A percentile compares a stretch with the other conserved stretches of the same genome.
These are phyloP conservation scores for Mystacornis crossleyi DNA, from an alignment of 2,113 vertebrate genomes.

Conservation along the genomic window DNA sequence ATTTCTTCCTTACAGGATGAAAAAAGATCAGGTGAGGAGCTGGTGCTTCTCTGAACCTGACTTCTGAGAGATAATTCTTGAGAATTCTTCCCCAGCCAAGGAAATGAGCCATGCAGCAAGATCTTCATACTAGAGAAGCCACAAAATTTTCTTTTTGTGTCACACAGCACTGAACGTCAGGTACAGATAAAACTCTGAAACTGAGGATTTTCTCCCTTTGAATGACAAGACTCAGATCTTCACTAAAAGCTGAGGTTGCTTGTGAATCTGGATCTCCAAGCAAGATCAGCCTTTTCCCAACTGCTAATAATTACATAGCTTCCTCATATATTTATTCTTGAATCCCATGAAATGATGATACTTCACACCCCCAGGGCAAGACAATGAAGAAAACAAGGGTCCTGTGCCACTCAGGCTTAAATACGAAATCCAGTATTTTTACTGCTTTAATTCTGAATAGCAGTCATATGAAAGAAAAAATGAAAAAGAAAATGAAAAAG, in stretches of 20 bases:
- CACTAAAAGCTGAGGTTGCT: not conserved
- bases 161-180: not conserved
- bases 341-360: not conserved
- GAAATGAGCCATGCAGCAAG: not conserved
- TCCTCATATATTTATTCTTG: not conserved
- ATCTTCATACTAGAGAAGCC: not conserved
- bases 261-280: not conserved
- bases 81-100: not conserved
- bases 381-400: not conserved
- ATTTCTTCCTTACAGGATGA: not conserved
- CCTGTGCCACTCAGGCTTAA: not conserved
- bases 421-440: not conserved
- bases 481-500: not conserved
- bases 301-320: not conserved
- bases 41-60: not conserved
- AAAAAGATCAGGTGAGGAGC: not conserved
- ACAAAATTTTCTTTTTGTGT: not conserved
- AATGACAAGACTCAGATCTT: not conserved
- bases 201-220: not conserved
- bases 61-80: not conserved
- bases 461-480: not conserved
- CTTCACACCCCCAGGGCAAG: not conserved
- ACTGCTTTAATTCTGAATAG: not conserved
- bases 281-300: not conserved
- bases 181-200: not conserved